These are phyloP conservation scores for Brenthis daphne DNA, from an alignment of 2,888 invertebrate species.

Conservation along the genomic window DNA sequence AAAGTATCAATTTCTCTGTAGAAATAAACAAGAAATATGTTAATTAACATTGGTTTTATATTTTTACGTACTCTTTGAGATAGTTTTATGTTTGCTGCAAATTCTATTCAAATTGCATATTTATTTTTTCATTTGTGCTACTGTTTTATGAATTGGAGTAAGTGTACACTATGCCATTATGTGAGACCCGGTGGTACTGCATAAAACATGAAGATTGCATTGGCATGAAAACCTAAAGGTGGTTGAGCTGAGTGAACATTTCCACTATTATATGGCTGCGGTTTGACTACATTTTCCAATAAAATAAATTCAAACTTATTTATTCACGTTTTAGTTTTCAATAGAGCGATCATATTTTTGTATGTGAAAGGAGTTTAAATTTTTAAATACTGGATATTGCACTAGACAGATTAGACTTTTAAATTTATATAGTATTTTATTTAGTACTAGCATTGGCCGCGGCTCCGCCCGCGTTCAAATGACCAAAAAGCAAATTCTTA, in stretches of 20 bases:
- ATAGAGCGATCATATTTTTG: constrained; percentile 1
- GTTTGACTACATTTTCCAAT: constrained; percentile 21
- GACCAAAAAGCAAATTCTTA: too few species aligned
- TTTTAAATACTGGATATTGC: constrained; percentile 1
- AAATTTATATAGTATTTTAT: background rate
- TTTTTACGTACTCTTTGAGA: too few species aligned
- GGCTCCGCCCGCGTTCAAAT: too few species aligned
- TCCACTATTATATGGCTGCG: constrained; percentile 12
- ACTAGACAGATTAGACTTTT: background rate
- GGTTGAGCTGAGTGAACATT: constrained; percentile 4
- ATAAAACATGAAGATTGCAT: constrained; percentile 1
- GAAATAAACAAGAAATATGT: too few species aligned
- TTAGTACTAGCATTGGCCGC: too few species aligned
- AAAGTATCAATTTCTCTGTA: too few species aligned
- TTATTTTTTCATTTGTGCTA: constrained; percentile 39
- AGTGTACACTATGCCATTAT: background rate
- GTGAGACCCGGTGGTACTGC: background rate
- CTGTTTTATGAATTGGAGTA: constrained; percentile 40
- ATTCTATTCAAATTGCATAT: constrained; percentile 46
- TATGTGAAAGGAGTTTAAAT: constrained; percentile 1
- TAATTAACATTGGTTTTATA: too few species aligned
- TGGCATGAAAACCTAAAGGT: background rate
- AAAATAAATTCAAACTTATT: constrained; percentile 7
- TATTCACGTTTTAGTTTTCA: constrained; percentile 4
- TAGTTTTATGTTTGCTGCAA: constrained; percentile 24